Conservation (phyloP, 2,797 vertebrate genomes). For the Bradypodion ventrale region DNA sequence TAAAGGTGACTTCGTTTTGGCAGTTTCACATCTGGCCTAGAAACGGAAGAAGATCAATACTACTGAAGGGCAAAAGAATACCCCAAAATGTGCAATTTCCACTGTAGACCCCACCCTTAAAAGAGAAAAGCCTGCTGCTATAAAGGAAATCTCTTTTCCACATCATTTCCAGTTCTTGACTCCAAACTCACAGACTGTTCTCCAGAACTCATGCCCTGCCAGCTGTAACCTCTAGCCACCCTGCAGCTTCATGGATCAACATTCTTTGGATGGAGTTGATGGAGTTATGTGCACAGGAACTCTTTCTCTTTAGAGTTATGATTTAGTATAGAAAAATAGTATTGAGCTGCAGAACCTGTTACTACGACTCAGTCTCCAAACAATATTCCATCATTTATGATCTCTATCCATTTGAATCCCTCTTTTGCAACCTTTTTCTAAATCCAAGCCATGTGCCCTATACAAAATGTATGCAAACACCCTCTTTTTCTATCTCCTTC, state of each 20-base stretch:
- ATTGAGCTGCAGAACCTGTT: neutral
- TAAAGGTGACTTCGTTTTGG: too few species aligned
- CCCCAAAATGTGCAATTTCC: neutral
- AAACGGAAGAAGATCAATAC: too few species aligned
- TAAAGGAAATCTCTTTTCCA: neutral
- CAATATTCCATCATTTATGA: neutral
- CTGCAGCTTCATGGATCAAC: neutral
- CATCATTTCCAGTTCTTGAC: neutral
- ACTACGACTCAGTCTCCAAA: neutral
- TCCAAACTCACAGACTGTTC: neutral
- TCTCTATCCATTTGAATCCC: neutral
- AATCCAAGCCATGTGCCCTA: neutral
- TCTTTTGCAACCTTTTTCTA: neutral
- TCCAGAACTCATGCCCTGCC: neutral
- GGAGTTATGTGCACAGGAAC: neutral
- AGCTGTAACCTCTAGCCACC: neutral
- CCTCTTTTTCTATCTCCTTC: neutral
- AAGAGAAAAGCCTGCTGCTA: neutral
- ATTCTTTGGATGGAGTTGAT: accelerated
- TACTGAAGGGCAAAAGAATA: neutral
- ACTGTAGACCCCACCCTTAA: neutral
- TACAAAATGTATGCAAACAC: neutral
- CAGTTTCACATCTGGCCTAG: too few species aligned
- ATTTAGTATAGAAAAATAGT: neutral
- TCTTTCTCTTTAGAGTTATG: neutral